Conservation (phyloP, 1,140 invertebrate species). For the Drosophila pseudoananassae region DNA sequence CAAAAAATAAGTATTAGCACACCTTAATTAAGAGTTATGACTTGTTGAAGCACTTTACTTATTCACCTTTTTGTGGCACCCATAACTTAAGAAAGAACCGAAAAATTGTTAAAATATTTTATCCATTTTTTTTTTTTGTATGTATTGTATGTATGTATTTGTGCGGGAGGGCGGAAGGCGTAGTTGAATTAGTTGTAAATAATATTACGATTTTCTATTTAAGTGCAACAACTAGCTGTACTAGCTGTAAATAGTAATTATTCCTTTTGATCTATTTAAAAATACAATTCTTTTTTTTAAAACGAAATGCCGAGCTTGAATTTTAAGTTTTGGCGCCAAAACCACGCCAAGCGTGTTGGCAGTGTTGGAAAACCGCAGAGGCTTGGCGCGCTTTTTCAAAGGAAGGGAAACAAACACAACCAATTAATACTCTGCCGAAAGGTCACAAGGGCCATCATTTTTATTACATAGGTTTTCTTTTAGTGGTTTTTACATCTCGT, state of each 20-base stretch:
- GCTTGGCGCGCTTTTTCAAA: background rate
- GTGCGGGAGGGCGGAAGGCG: slow-evolving; percentile 5
- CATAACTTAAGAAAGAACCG: background rate
- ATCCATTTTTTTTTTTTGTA: slow-evolving; percentile 23
- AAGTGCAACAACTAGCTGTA: background rate
- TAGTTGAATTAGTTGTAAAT: slow-evolving; percentile 55
- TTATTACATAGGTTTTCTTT: background rate
- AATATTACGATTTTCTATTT: slow-evolving; percentile 14
- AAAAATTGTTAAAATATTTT: slow-evolving; percentile 12
- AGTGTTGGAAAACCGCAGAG: too few species aligned
- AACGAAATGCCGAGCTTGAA: background rate
- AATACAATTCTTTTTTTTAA: slow-evolving; percentile 20
- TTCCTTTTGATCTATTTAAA: slow-evolving; percentile 39
- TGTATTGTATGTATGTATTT: slow-evolving; percentile 7
- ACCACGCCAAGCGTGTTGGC: background rate
- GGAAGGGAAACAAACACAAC: background rate
- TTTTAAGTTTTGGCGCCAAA: background rate
- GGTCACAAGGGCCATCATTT: background rate
- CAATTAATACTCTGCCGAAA: slow-evolving; percentile 2
- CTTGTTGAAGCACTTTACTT: slow-evolving; percentile 9
- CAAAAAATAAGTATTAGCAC: background rate
- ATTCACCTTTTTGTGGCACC: slow-evolving; percentile 4
- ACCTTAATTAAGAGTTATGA: background rate
- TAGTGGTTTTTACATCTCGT: background rate
- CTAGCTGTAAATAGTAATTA: slow-evolving; percentile 50